A percentile compares a stretch with the other conserved stretches of the same genome.
These are phyloP conservation scores for Battus philenor DNA, from an alignment of 1,140 invertebrate species.

Conservation along the genomic window DNA sequence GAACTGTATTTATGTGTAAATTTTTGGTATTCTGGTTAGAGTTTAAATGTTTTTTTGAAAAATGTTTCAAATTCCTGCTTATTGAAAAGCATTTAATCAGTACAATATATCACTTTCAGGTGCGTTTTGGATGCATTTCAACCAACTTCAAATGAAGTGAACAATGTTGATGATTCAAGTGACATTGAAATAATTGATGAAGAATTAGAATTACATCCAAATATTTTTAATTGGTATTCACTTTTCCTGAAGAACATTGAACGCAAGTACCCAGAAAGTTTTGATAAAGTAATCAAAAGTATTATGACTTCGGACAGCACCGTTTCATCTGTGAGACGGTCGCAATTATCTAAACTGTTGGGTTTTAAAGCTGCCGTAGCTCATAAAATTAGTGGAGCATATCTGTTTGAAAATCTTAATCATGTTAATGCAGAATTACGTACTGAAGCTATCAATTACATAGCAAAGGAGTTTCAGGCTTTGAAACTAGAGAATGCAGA, in stretches of 20 bases:
- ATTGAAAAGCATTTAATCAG: slow-evolving; percentile 1
- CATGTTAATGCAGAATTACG: slow-evolving; percentile 79
- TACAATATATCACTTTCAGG: slow-evolving; percentile 47
- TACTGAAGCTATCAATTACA: slow-evolving; percentile 78
- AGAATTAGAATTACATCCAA: slow-evolving; percentile 42
- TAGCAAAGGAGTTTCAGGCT: slow-evolving; percentile 71
- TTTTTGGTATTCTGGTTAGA: too few species aligned
- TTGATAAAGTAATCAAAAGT: slow-evolving; percentile 79
- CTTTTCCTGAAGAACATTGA: slow-evolving; percentile 76
- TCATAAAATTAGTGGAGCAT: slow-evolving; percentile 71
- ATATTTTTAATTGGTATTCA: slow-evolving; percentile 71
- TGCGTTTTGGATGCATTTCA: slow-evolving; percentile 62
- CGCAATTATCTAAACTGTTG: slow-evolving; percentile 56
- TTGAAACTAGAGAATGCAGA: slow-evolving; percentile 72
- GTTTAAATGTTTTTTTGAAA: too few species aligned
- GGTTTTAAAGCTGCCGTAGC: slow-evolving; percentile 75
- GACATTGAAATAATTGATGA: slow-evolving; percentile 69
- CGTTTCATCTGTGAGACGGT: slow-evolving; percentile 27
- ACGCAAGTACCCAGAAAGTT: slow-evolving; percentile 79
- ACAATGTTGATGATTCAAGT: slow-evolving; percentile 44
- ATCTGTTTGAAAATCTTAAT: slow-evolving; percentile 81
- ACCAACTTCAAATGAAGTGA: slow-evolving; percentile 20
- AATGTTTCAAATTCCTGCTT: too few species aligned
- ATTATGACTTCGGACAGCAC: slow-evolving; percentile 57
- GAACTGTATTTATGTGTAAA: too few species aligned